phyloP scores from a whole-genome alignment of 2,113 vertebrate species.

The Sylvietta virens region DNA sequence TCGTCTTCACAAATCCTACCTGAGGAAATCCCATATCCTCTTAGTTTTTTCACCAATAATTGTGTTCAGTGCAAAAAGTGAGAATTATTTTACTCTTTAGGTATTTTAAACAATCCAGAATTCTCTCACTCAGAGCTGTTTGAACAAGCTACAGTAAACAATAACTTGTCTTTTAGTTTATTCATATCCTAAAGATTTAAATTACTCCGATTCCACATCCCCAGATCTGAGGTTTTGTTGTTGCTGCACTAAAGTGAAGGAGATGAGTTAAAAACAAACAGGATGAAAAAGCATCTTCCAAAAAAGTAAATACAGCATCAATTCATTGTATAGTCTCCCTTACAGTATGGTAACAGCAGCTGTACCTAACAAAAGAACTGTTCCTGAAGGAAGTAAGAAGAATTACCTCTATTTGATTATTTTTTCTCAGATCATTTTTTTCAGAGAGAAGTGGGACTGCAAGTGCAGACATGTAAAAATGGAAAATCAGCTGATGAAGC shows the following conservation, averaged over 20 bases:
- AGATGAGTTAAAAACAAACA: neutral
- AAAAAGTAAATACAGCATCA: neutral
- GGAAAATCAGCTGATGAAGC: conserved; percentile 24
- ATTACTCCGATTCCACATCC: neutral
- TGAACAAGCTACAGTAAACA: neutral
- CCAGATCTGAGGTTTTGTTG: neutral
- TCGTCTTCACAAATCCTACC: neutral
- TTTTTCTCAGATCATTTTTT: neutral
- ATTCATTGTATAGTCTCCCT: neutral
- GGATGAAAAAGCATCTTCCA: neutral
- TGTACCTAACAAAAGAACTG: neutral
- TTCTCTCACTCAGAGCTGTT: neutral
- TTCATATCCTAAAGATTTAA: neutral
- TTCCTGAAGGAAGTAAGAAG: neutral
- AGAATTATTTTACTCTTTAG: neutral
- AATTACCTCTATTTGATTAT: neutral
- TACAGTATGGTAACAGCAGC: neutral
- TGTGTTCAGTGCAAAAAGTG: neutral
- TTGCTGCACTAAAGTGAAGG: neutral
- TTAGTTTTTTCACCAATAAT: neutral
- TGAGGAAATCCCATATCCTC: conserved; percentile 8
- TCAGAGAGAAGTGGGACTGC: neutral
- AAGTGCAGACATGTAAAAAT: neutral
- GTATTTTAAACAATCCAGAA: neutral
- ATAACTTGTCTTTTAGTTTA: neutral